These are phyloP conservation scores for Ditula angustiorana DNA, from an alignment of 2,888 invertebrate species.

Conservation along the genomic window DNA sequence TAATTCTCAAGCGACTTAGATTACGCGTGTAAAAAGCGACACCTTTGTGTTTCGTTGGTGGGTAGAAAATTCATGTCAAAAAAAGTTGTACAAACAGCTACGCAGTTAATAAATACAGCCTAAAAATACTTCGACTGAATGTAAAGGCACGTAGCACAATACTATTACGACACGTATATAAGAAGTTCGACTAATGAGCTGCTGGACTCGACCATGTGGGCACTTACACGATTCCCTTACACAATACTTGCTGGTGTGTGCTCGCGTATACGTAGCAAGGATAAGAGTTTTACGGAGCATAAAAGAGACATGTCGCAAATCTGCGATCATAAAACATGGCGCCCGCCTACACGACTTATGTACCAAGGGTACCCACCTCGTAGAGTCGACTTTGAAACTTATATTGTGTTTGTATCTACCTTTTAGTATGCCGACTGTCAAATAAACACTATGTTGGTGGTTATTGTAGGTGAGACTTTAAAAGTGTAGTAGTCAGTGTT, in stretches of 20 bases:
- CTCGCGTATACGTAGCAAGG: conserved; percentile 54
- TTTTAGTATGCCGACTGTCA: neutral
- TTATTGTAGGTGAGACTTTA: too few relatives aligned
- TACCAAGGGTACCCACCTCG: conserved; percentile 39
- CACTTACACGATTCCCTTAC: neutral
- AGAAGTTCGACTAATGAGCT: neutral
- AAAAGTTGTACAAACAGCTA: neutral
- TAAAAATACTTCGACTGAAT: neutral
- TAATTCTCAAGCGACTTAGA: conserved; percentile 6
- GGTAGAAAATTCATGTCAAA: neutral
- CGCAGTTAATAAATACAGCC: neutral
- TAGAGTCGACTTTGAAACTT: too few relatives aligned
- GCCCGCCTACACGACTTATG: conserved; percentile 49
- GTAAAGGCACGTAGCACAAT: neutral
- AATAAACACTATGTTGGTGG: too few relatives aligned
- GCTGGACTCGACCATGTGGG: neutral
- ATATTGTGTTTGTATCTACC: too few relatives aligned
- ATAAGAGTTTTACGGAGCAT: conserved; percentile 75
- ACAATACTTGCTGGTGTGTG: neutral
- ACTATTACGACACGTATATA: neutral
- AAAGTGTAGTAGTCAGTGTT: too few relatives aligned
- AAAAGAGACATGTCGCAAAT: conserved; percentile 74
- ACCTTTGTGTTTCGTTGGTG: neutral
- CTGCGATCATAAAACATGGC: conserved; percentile 67
- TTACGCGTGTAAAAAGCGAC: neutral